Evolutionary conservation across 2,888 invertebrate genomes (phyloP).

Genomic region (Hydrotaea diabolus): DNA sequence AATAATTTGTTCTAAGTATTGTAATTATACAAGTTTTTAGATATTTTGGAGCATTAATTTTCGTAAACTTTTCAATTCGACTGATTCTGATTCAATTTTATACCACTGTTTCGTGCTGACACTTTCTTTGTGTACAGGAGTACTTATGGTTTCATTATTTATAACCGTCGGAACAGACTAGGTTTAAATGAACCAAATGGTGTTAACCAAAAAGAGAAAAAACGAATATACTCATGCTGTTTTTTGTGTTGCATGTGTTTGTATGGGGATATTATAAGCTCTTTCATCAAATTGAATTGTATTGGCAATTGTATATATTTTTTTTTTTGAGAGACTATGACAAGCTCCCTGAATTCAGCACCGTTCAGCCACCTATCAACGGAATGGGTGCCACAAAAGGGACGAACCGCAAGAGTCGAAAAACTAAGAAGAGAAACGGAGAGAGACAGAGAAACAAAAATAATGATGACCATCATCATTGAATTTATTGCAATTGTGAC

Average conservation of each 20-base stretch:
- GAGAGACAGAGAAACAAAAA: slow-evolving; percentile 47
- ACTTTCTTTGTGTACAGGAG: not conserved
- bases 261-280: slow-evolving; percentile 3
- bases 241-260: not conserved
- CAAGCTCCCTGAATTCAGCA: not conserved
- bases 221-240: not conserved
- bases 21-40: too few relatives aligned
- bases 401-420: slow-evolving; percentile 9
- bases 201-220: slow-evolving; percentile 53
- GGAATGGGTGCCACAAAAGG: not conserved
- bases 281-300: slow-evolving; percentile 60
- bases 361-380: not conserved
- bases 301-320: slow-evolving; percentile 53
- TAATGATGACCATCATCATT: slow-evolving; percentile 62
- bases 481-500: slow-evolving; percentile 67
- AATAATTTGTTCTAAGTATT: too few relatives aligned
- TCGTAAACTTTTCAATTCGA: too few relatives aligned
- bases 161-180: not conserved
- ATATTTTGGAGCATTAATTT: too few relatives aligned
- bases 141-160: slow-evolving; percentile 51
- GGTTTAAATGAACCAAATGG: slow-evolving; percentile 55
- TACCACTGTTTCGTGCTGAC: too few relatives aligned
- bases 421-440: not conserved
- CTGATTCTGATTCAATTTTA: too few relatives aligned
- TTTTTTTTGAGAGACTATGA: slow-evolving; percentile 24